Conservation (phyloP, 2,113 vertebrate genomes). For the Ramphastos sulfuratus region DNA sequence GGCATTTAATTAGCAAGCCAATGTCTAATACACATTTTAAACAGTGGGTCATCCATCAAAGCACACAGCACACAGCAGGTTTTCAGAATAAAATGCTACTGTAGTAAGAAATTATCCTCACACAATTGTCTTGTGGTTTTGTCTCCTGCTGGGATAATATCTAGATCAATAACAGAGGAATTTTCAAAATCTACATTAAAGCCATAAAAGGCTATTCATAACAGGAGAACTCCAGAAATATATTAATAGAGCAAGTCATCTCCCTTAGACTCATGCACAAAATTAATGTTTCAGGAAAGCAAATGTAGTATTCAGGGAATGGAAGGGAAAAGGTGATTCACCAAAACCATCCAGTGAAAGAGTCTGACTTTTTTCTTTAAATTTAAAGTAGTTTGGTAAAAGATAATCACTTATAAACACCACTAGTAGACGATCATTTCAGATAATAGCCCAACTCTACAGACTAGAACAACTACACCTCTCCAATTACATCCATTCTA, state of each 20-base stretch:
- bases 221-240: conserved; percentile 65
- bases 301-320: conserved; percentile 35
- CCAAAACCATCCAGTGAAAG: conserved; percentile 34
- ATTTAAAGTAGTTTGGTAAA: conserved; percentile 31
- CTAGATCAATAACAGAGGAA: conserved; percentile 76
- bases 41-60: conserved; percentile 74
- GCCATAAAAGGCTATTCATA: conserved; percentile 68
- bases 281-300: conserved; percentile 49
- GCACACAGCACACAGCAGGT: conserved; percentile 68
- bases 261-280: conserved; percentile 55
- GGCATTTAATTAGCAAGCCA: conserved; percentile 74
- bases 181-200: conserved; percentile 77
- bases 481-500: neutral
- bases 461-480: conserved; percentile 21
- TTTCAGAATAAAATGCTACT: conserved; percentile 72
- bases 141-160: conserved; percentile 77
- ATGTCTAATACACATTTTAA: conserved; percentile 70
- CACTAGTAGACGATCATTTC: conserved; percentile 25
- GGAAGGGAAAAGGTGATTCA: conserved; percentile 34
- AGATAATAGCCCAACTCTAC: conserved; percentile 10
- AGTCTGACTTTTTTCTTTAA: conserved; percentile 2
- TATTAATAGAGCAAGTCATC: conserved; percentile 71
- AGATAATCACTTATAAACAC: conserved; percentile 36
- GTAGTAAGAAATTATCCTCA: conserved; percentile 76
- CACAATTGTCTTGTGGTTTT: conserved; percentile 73